Evolutionary conservation across 2,888 invertebrate genomes (phyloP), one percentile per base, ranked within the genome.

Genomic region (Sarcophaga carnaria): DNA sequence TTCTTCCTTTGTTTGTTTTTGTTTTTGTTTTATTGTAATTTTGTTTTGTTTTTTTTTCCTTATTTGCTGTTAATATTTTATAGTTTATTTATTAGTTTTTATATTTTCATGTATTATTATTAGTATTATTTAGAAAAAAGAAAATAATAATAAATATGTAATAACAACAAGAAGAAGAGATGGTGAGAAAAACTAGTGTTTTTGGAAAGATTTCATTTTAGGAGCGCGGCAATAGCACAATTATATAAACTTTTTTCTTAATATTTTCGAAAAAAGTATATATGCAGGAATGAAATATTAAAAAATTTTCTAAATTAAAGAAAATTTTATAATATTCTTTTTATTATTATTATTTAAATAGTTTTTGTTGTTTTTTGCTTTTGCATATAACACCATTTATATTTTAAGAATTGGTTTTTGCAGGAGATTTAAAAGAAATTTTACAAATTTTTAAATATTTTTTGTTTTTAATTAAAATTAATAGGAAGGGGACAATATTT

Each of bases 151-250:
- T 71, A 76, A 70, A 76, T 47, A 54, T 71, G 47, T 76, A 62
- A 54, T 80, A 84, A 85, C 80, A 85, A 76, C 76, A 85, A 85
- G 84, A 85, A 63, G 63, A 80, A 82, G 62, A 76, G 67, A 72
- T 80, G 84, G 76, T 80, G 80, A 85, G 83, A 80, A 80, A 54
- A 85, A 85, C 84, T 80, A 85, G 49, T 71, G 70, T 71, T 84
- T 80, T 77, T 63, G 59, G 80, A 76, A 66, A 66, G 60, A 66
- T 62, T 27, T 54, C 12, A 17, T 37, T 71, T 80, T 72, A 76
- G 71, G 80, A 76, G 80, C 84, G 76, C 83, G 78, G 72, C 78
- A 78, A 72, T 71, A 71, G 37, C 37, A 11, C 63, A 63, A 20
- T 49, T 54, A 45, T 70, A 54, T 37, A 69, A 75, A 70, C 66